Evolutionary conservation across 2,113 vertebrate species (phyloP).

Genomic region (Rostratula benghalensis): DNA sequence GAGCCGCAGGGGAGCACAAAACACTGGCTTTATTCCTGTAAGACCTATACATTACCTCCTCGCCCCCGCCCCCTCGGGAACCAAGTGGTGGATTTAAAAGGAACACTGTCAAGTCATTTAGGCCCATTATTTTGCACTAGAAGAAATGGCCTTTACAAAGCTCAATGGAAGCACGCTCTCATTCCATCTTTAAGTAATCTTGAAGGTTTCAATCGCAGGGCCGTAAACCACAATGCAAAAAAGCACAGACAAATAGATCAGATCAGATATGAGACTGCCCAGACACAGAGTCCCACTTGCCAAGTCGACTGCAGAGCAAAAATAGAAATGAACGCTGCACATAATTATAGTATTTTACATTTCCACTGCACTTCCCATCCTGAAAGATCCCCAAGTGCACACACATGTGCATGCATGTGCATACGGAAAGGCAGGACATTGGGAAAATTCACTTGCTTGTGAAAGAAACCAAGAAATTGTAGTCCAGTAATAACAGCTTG

Average conservation of each 20-base stretch:
- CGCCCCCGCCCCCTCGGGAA: slow-evolving; percentile 2
- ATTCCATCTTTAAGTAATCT: slow-evolving; percentile 62
- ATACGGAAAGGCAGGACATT: neutral
- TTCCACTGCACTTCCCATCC: slow-evolving; percentile 49
- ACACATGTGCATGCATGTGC: slow-evolving; percentile 12
- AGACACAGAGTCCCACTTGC: slow-evolving; percentile 57
- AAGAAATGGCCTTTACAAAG: slow-evolving; percentile 53
- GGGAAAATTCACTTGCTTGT: slow-evolving; percentile 33
- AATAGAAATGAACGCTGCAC: slow-evolving; percentile 45
- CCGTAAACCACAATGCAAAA: slow-evolving; percentile 64
- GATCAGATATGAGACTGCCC: slow-evolving; percentile 56
- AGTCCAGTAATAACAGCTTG: slow-evolving; percentile 45
- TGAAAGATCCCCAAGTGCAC: slow-evolving; percentile 11
- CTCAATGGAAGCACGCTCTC: slow-evolving; percentile 26
- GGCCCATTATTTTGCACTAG: slow-evolving; percentile 53
- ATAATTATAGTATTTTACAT: slow-evolving; percentile 63
- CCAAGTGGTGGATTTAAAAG: slow-evolving; percentile 40
- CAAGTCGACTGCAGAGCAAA: slow-evolving; percentile 56
- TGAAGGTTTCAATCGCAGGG: slow-evolving; percentile 53
- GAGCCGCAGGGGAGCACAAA: slow-evolving; percentile 56
- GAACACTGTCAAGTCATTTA: slow-evolving; percentile 56
- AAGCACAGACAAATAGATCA: slow-evolving; percentile 50
- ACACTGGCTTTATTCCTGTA: slow-evolving; percentile 57
- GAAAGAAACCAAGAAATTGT: slow-evolving; percentile 5
- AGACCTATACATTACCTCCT: slow-evolving; percentile 57